These are phyloP conservation scores for Nothura maculosa DNA, from an alignment of 2,797 vertebrate genomes.

Conservation along the genomic window DNA sequence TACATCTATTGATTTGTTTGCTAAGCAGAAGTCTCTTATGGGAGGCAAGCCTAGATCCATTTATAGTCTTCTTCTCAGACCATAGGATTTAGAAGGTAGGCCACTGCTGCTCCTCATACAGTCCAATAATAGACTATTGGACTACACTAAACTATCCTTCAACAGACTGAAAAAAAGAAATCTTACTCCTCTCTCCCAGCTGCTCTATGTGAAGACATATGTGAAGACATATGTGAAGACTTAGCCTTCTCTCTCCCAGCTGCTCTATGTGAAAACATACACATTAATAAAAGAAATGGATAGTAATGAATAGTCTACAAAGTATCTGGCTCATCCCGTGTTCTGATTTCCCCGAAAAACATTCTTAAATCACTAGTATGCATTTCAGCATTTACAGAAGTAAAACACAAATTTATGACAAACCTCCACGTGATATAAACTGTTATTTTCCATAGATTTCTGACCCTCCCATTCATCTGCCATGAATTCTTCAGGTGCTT, in stretches of 20 bases:
- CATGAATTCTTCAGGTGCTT: neutral
- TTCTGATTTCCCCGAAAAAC: neutral
- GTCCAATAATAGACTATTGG: neutral
- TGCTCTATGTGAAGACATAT: neutral
- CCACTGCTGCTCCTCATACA: neutral
- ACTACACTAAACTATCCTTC: neutral
- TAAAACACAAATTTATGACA: neutral
- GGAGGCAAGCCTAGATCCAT: neutral
- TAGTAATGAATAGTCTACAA: neutral
- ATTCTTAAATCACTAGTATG: neutral
- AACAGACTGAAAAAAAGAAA: neutral
- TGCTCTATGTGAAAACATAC: neutral
- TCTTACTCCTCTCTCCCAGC: neutral
- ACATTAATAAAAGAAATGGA: neutral
- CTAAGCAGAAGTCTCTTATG: neutral
- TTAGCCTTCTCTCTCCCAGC: neutral
- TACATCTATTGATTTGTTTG: neutral
- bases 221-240: neutral
- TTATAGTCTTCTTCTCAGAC: neutral
- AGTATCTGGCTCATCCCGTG: neutral
- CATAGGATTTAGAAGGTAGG: neutral
- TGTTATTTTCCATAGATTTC: neutral
- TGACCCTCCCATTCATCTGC: neutral
- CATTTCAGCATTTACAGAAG: neutral
- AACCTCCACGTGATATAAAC: neutral